Base-by-base conservation (phyloP, 2,113 vertebrate genomes). In the Myxocyprinus asiaticus region DNA sequence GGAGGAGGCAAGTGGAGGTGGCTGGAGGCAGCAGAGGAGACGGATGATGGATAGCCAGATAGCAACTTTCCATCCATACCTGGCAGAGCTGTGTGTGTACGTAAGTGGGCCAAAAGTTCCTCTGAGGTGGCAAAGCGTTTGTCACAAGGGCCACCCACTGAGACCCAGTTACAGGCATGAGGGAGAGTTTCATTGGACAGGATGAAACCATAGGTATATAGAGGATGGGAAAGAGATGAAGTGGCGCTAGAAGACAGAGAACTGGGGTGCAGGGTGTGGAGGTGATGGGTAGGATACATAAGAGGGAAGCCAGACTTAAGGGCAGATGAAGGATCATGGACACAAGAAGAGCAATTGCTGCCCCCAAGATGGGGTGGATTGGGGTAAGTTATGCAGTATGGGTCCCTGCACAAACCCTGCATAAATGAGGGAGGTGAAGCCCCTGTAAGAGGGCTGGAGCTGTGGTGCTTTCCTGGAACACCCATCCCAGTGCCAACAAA, bases 131-230 rank as follows among this genome's bases (percentile, higher is more conserved):
- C 80, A 81, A 99, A 99, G 78, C 97, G 95, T 89, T 99, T 99
- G 93, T 99, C 98, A 74, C 98, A 99, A 4, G 97, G 98, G 82
- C 98, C 98, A 9, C 94, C 95, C 63, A 96, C 95, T 2, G 98
- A 97, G 81, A 99, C 98, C 98, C 98, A 99, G 93, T 99, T 99
- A 90, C 98, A 99, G 93, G 96, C 96, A 72, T 99, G 97, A 44
- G 95, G 95, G 86, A 92, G 91, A 22, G 95, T 93, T 70, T 99
- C 98, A 14, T 96, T 98, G 86, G 94, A 95, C 73, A 99, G 94
- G 96, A 99, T 96, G 94, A 98, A 99, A 87, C 98, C 97, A 12
- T 99, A 99, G 71, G 96, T 97, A 88, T 99, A 99, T 81, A 99
- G 94, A 0, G 98, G 97, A 80, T 99, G 98, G 0, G 95, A 94